Conservation (phyloP, 2,113 vertebrate genomes). For the Leuciscus idus region DNA sequence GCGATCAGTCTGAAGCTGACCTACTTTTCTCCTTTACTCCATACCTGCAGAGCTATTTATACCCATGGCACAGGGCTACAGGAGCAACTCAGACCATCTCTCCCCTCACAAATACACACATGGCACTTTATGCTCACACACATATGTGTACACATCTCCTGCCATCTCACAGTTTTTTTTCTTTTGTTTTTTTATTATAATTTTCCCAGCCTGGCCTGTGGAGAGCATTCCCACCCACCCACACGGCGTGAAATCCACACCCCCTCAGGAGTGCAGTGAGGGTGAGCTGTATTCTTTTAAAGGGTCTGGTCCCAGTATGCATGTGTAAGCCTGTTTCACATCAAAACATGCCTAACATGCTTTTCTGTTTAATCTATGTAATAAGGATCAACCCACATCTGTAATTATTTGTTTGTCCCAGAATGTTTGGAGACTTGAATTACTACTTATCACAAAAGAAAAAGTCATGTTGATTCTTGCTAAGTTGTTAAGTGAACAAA, state of each 20-base stretch:
- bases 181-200: neutral
- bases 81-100: conserved; percentile 47
- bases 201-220: conserved; percentile 41
- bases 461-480: neutral
- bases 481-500: neutral
- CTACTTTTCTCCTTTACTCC: conserved; percentile 66
- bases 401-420: conserved; percentile 1
- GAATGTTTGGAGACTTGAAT: neutral
- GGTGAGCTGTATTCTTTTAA: conserved; percentile 19
- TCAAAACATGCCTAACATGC: neutral
- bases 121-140: conserved; percentile 29
- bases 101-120: neutral
- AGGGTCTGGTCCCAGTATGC: neutral
- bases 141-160: neutral
- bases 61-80: conserved; percentile 60
- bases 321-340: conserved; percentile 10
- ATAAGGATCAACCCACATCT: conserved; percentile 19
- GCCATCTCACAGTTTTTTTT: conserved; percentile 13
- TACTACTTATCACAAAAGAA: neutral
- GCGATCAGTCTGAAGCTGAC: conserved; percentile 63
- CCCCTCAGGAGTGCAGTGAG: conserved; percentile 16
- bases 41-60: conserved; percentile 70
- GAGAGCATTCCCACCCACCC: conserved; percentile 41
- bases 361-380: neutral
- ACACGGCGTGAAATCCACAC: conserved; percentile 13